These are phyloP conservation scores for Heliopora coerulea DNA, from an alignment of 92 coral and sea anemone genomes.

Conservation along the genomic window DNA sequence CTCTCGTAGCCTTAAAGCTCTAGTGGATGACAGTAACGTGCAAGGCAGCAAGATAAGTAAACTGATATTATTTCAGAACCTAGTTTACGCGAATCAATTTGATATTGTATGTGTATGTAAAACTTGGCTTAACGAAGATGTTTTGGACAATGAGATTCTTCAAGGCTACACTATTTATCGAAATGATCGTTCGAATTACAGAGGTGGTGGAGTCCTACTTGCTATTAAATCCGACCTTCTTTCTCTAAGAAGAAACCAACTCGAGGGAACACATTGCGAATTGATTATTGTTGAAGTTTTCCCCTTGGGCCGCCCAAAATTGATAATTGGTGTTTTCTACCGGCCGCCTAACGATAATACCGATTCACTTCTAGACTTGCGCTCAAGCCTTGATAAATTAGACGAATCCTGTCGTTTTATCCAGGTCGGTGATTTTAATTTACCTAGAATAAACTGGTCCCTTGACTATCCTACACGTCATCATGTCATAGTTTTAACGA, in stretches of 20 bases:
- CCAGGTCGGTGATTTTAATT: slow-evolving; percentile 2
- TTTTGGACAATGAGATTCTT: slow-evolving; percentile 16
- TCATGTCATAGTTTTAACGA: background rate
- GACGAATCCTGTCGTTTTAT: slow-evolving; percentile 9
- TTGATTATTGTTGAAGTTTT: slow-evolving; percentile 3
- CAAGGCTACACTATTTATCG: too few species aligned
- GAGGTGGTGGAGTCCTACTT: slow-evolving; percentile 11
- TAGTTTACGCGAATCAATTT: slow-evolving; percentile 1
- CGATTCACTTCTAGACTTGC: slow-evolving; percentile 6
- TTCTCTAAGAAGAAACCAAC: slow-evolving; percentile 9
- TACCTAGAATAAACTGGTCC: slow-evolving; percentile 5
- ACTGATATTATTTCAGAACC: slow-evolving; percentile 10
- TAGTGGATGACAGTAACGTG: slow-evolving; percentile 3
- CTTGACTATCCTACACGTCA: background rate
- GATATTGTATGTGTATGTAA: slow-evolving; percentile 18
- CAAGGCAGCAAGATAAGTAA: too few species aligned
- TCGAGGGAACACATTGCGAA: slow-evolving; percentile 13
- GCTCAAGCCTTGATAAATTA: slow-evolving; percentile 19
- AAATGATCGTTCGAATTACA: too few species aligned
- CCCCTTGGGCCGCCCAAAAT: slow-evolving; percentile 12
- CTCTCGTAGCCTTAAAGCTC: slow-evolving; percentile 4
- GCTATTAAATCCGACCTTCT: slow-evolving; percentile 11
- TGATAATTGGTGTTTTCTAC: slow-evolving; percentile 10
- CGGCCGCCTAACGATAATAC: slow-evolving; percentile 10
- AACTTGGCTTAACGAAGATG: too few species aligned